Evolutionary conservation across 2,113 vertebrate species (phyloP).

Genomic region (Pseudonaja textilis): DNA sequence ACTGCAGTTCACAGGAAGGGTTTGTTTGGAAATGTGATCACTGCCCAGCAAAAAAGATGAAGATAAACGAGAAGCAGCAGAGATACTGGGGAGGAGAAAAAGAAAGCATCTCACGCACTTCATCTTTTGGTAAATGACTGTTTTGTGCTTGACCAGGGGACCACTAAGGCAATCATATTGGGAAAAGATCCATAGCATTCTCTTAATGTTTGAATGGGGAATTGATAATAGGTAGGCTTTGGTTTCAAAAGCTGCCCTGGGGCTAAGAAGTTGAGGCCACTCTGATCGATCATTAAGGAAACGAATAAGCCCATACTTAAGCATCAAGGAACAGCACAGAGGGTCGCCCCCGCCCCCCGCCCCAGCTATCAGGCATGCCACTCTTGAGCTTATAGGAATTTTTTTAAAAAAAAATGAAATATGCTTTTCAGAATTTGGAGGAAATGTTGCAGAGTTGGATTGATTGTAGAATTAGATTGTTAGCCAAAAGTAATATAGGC

Average conservation of each 20-base stretch:
- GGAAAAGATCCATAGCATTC: neutral
- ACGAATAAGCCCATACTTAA: neutral
- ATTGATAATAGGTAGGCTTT: neutral
- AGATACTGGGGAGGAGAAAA: neutral
- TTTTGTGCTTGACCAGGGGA: neutral
- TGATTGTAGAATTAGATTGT: neutral
- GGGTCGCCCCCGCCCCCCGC: fast-evolving
- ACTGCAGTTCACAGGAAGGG: neutral
- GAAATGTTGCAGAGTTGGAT: neutral
- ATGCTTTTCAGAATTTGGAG: neutral
- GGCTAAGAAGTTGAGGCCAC: neutral
- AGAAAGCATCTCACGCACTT: neutral
- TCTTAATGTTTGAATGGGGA: neutral
- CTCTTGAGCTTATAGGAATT: neutral
- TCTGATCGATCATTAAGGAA: neutral
- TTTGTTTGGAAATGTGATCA: neutral
- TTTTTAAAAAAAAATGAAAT: neutral
- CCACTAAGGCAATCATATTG: neutral
- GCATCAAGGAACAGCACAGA: neutral
- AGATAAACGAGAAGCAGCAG: neutral
- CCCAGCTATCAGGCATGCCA: neutral
- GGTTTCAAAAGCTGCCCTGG: neutral
- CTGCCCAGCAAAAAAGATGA: neutral
- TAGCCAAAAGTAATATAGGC: neutral
- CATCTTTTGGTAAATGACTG: neutral